phyloP scores from a whole-genome alignment of 2,888 invertebrate species.

The Dinocampus coccinellae region DNA sequence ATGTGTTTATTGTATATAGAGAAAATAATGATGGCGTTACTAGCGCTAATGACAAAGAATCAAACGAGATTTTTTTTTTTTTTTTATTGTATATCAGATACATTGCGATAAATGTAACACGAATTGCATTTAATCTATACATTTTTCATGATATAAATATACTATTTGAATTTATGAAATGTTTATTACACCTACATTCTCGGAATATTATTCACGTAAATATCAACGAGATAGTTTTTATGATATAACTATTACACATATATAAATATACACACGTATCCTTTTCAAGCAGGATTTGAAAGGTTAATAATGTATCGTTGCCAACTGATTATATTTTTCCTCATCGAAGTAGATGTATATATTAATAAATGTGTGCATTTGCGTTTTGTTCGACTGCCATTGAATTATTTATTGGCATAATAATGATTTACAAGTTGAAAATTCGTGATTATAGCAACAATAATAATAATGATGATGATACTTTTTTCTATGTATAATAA shows the following conservation, averaged over 20 bases:
- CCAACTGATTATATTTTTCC: neutral
- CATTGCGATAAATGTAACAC: neutral
- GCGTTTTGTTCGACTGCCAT: neutral
- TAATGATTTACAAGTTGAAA: neutral
- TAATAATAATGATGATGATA: neutral
- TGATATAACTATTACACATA: neutral
- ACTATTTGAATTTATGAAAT: no score
- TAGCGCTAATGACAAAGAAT: neutral
- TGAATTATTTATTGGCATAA: conserved; percentile 13
- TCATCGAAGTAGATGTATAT: neutral
- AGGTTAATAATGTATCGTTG: neutral
- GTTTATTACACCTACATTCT: no score
- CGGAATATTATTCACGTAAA: no score
- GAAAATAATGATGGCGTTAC: neutral
- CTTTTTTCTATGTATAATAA: neutral
- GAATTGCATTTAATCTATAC: neutral
- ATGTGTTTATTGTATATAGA: neutral
- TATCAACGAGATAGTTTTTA: no score
- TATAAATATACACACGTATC: neutral
- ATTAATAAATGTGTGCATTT: neutral
- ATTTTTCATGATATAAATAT: no score
- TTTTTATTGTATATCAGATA: no score
- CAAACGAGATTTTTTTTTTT: no score
- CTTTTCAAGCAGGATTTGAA: neutral
- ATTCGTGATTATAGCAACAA: no score